Evolutionary conservation across 1,140 invertebrate species (phyloP), one percentile per base, ranked within the genome.

Genomic region (Octopus bimaculoides): DNA sequence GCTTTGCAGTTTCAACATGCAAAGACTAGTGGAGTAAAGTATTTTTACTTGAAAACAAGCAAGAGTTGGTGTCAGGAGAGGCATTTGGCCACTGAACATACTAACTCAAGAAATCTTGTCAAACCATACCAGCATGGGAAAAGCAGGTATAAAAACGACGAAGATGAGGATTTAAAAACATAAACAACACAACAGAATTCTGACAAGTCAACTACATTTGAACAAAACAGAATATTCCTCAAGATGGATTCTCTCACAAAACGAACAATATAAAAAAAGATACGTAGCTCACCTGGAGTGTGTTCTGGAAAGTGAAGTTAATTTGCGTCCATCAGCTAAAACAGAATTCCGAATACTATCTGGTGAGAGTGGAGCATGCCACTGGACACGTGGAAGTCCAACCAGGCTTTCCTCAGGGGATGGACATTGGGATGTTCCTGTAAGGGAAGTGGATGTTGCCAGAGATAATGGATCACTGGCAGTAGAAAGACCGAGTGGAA

Each of bases 301-400:
- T 75, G 88, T 88, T 75, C 88, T 86, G 14, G 88, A 88, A n/a
- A 89, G 80, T 54, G 87, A 88, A 20, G 88, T 86, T n/a, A 87
- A 84, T 77, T 87, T 89, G 9, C 87, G 81, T 52, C 87, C 86
- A 82, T 87, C 87, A 71, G 83, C 77, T n/a, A 81, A 71, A 66
- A 55, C 77, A 7, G 77, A 75, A 55, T 77, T 55, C 12, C 56
- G n/a, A 77, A 77, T 69, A 79, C 79, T 66, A 69, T 77, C 73
- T 14, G 82, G 66, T 41, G 74, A 66, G 53, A 52, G 56, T n/a
- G n/a, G 76, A 78, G 82, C 74, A 54, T 81, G 80, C 85, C 86
- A 87, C 77, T 83, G 83, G 8, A 87, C 84, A 52, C 84, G 79
- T 9, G 86, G 86, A 74, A 75, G 83, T 53, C 86, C 86, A 7